A percentile compares a stretch with the other conserved stretches of the same genome.
phyloP scores from a whole-genome alignment of 2,797 vertebrate genomes.

The Uromys caudimaculatus region DNA sequence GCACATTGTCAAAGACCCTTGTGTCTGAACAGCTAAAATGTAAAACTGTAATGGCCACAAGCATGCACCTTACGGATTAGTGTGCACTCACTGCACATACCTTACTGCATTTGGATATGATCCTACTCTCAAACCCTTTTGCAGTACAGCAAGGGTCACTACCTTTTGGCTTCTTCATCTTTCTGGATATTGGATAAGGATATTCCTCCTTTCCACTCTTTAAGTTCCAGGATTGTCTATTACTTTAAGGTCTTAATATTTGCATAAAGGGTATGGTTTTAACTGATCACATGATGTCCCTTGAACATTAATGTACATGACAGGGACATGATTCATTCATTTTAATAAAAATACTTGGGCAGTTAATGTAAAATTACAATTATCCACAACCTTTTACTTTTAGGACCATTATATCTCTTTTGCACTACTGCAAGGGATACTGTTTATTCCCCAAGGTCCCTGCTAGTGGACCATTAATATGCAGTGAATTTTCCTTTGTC shows the following conservation, averaged over 20 bases:
- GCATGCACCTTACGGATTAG: not conserved
- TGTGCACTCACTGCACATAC: not conserved
- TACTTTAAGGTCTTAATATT: slow-evolving; percentile 28
- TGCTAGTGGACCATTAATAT: not conserved
- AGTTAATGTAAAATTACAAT: slow-evolving; percentile 9
- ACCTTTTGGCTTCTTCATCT: not conserved
- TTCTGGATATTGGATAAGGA: not conserved
- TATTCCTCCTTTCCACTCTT: not conserved
- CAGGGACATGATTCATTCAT: not conserved
- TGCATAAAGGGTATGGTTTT: slow-evolving; percentile 11
- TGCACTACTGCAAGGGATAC: slow-evolving; percentile 18
- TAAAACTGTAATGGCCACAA: not conserved
- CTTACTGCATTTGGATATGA: not conserved
- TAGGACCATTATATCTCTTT: not conserved
- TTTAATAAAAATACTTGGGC: not conserved
- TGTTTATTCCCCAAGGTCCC: not conserved
- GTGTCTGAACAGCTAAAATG: not conserved
- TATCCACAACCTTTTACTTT: not conserved
- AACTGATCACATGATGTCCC: not conserved
- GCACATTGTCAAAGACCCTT: not conserved
- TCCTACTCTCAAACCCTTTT: not conserved
- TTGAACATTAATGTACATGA: slow-evolving; percentile 2
- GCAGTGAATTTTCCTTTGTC: slow-evolving; percentile 31
- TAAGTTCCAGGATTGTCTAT: not conserved
- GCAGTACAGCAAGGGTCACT: not conserved